Conservation (phyloP, 2,797 vertebrate genomes). For the Liasis olivaceus region DNA sequence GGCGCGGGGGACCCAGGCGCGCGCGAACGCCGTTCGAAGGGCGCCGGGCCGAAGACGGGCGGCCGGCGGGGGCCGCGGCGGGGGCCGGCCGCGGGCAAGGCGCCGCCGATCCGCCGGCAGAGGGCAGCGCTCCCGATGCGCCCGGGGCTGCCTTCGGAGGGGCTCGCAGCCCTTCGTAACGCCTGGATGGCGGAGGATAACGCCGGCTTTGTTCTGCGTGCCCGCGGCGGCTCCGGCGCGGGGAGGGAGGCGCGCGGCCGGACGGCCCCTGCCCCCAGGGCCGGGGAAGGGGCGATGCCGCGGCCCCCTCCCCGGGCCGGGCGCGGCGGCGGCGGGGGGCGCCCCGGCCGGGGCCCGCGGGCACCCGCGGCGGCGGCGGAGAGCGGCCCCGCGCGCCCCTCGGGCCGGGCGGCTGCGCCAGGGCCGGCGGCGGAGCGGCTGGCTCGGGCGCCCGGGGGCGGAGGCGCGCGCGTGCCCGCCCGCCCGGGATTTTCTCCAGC, state of each 20-base stretch:
- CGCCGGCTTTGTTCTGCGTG: not conserved
- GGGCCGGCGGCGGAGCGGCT: too few relatives aligned
- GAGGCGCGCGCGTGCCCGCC: constrained; percentile 6
- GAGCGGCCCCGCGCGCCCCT: too few relatives aligned
- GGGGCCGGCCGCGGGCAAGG: not conserved
- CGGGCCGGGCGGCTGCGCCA: too few relatives aligned
- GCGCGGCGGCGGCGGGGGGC: too few relatives aligned
- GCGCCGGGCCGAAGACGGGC: too few relatives aligned
- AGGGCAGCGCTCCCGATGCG: not conserved
- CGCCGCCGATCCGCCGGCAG: not conserved
- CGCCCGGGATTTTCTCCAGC: not conserved
- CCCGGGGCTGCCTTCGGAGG: not conserved
- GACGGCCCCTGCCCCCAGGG: not conserved
- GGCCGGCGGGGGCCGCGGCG: too few relatives aligned
- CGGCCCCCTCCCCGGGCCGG: not conserved
- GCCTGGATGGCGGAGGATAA: not conserved
- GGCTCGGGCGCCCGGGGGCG: too few relatives aligned
- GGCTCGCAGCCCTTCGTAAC: not conserved
- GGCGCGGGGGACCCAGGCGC: too few relatives aligned
- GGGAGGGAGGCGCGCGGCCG: not conserved
- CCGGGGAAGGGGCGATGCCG: not conserved
- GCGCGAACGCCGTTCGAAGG: not conserved
- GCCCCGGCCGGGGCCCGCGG: too few relatives aligned
- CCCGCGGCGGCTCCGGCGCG: not conserved
- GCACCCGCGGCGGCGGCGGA: too few relatives aligned